Evolutionary conservation across 2,888 invertebrate genomes (phyloP).

Genomic region (Chloroclystis v-ata): DNA sequence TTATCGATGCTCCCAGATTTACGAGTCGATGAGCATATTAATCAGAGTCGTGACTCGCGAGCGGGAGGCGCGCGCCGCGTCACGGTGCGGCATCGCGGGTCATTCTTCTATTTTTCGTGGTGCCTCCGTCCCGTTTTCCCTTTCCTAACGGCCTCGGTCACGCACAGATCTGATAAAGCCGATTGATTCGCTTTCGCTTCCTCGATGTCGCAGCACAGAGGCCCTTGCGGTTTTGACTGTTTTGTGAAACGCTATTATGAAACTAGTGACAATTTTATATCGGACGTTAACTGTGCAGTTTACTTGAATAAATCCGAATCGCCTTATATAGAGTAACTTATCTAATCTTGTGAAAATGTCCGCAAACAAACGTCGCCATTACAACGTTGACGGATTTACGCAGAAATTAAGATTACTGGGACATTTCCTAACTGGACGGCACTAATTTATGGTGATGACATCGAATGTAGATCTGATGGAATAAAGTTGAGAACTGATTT

Average conservation of each 20-base stretch:
- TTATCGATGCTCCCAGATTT: slow-evolving; percentile 43
- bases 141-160: slow-evolving; percentile 73
- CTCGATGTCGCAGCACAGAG: slow-evolving; percentile 51
- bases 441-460: slow-evolving; percentile 30
- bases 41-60: slow-evolving; percentile 55
- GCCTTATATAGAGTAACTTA: slow-evolving; percentile 27
- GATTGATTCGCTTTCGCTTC: slow-evolving; percentile 76
- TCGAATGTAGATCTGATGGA: slow-evolving; percentile 3
- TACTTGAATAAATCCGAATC: slow-evolving; percentile 23
- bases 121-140: slow-evolving; percentile 66
- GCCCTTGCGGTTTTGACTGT: slow-evolving; percentile 58
- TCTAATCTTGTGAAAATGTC: slow-evolving; percentile 29
- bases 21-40: slow-evolving; percentile 49
- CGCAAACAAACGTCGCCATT: slow-evolving; percentile 26
- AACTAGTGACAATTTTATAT: slow-evolving; percentile 32
- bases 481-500: neutral
- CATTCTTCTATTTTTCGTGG: slow-evolving; percentile 64
- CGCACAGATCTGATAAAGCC: slow-evolving; percentile 64
- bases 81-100: slow-evolving; percentile 46
- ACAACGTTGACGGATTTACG: slow-evolving; percentile 30
- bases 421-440: slow-evolving; percentile 12
- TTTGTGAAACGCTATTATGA: slow-evolving; percentile 47
- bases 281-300: slow-evolving; percentile 16
- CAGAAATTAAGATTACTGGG: slow-evolving; percentile 14
- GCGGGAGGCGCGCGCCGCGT: slow-evolving; percentile 56